These are phyloP conservation scores for Gymnocheta viridis DNA, from an alignment of 2,888 invertebrate genomes.

Conservation along the genomic window DNA sequence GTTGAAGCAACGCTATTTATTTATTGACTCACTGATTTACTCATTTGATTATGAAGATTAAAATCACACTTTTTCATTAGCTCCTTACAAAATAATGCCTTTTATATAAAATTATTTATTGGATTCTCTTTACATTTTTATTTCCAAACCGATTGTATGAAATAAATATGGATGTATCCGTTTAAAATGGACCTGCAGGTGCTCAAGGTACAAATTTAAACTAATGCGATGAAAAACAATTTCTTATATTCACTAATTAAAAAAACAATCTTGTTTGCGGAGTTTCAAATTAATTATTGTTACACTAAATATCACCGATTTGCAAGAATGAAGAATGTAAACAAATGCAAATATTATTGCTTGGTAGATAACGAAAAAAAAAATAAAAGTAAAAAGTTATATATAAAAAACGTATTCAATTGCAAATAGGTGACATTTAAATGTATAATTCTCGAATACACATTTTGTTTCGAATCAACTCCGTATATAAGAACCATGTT, in stretches of 20 bases:
- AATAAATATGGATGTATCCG: conserved; percentile 53
- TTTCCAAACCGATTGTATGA: conserved; percentile 63
- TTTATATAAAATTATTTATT: conserved; percentile 55
- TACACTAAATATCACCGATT: conserved; percentile 26
- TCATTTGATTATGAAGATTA: neutral
- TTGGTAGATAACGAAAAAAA: no score
- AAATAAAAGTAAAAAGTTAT: no score
- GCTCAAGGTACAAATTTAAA: conserved; percentile 79
- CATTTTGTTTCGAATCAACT: neutral
- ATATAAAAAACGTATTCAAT: no score
- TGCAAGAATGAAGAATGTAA: no score
- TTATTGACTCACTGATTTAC: neutral
- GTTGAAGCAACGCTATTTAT: no score
- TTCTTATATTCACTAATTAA: conserved; percentile 22
- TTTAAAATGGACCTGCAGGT: conserved; percentile 78
- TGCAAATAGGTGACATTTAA: conserved; percentile 20
- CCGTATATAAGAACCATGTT: conserved; percentile 41
- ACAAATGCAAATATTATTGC: no score
- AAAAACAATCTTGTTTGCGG: conserved; percentile 56
- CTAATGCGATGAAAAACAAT: conserved; percentile 45
- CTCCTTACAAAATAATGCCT: neutral
- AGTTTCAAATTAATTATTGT: conserved; percentile 6
- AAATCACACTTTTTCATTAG: conserved; percentile 24
- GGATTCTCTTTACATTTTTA: conserved; percentile 62
- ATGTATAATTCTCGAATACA: neutral